Evolutionary conservation across 2,113 vertebrate species (phyloP).

Genomic region (Coptodon bakossiorum): DNA sequence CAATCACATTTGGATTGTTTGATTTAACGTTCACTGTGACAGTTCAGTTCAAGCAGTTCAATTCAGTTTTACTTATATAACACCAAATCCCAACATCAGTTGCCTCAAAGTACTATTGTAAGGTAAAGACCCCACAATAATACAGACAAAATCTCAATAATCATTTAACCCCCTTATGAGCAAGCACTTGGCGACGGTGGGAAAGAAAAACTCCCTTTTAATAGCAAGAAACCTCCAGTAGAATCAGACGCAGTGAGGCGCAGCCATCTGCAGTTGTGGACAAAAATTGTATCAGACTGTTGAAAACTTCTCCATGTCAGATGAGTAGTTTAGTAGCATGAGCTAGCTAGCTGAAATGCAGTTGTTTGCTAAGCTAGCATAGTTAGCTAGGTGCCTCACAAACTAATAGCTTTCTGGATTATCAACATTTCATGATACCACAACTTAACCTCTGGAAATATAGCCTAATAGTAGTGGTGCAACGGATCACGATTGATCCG

Average conservation of each 20-base stretch:
- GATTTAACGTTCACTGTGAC: background rate
- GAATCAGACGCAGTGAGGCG: background rate
- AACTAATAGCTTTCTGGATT: background rate
- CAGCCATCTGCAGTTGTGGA: background rate
- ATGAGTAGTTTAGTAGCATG: background rate
- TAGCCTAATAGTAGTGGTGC: too few species aligned
- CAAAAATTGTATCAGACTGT: background rate
- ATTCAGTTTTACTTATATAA: background rate
- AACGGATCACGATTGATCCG: too few species aligned
- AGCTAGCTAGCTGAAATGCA: background rate
- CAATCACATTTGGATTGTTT: background rate
- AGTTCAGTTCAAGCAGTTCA: background rate
- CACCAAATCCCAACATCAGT: background rate
- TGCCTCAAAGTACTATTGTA: background rate
- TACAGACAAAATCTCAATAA: background rate
- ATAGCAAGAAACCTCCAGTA: background rate
- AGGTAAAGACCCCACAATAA: background rate
- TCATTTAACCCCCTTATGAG: background rate
- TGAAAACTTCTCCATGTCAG: background rate
- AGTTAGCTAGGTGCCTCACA: background rate
- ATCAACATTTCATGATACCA: background rate
- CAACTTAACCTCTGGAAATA: background rate
- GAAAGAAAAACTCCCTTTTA: background rate
- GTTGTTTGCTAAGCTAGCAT: background rate
- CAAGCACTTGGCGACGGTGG: background rate